These are phyloP conservation scores for Lerista edwardsae DNA, from an alignment of 2,797 vertebrate species.

Conservation along the genomic window DNA sequence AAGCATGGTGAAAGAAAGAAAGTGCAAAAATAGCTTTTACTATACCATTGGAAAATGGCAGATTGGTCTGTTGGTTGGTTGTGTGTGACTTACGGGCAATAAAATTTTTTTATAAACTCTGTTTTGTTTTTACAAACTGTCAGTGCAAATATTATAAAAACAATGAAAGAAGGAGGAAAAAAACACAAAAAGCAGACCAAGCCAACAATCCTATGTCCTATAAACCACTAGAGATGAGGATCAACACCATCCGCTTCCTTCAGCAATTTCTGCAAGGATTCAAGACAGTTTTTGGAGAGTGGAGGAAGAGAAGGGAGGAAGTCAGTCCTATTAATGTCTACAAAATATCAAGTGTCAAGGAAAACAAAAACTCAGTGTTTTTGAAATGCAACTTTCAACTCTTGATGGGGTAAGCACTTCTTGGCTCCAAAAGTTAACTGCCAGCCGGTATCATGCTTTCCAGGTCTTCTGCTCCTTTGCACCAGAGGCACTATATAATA, in stretches of 20 bases:
- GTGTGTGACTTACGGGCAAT: slow-evolving; percentile 63
- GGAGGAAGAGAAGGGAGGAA: slow-evolving; percentile 57
- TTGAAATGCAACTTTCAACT: slow-evolving; percentile 56
- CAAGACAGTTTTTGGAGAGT: slow-evolving; percentile 58
- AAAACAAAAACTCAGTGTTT: slow-evolving; percentile 42
- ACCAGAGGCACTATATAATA: slow-evolving; percentile 63
- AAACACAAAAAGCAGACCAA: slow-evolving; percentile 44
- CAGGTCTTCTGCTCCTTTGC: slow-evolving; percentile 38
- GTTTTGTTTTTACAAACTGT: slow-evolving; percentile 33
- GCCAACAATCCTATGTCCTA: slow-evolving; percentile 52
- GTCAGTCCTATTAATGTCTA: slow-evolving; percentile 16
- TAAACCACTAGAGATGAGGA: slow-evolving; percentile 36
- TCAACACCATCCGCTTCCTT: slow-evolving; percentile 66
- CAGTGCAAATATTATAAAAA: slow-evolving; percentile 55
- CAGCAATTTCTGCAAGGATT: slow-evolving; percentile 59
- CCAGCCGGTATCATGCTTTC: slow-evolving; percentile 46
- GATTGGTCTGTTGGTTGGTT: slow-evolving; percentile 70
- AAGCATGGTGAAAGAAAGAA: not conserved
- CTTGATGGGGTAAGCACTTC: slow-evolving; percentile 49
- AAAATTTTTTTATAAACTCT: slow-evolving; percentile 42
- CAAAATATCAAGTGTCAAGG: slow-evolving; percentile 35
- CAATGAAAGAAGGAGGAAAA: not conserved
- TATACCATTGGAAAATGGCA: not conserved
- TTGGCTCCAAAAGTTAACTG: slow-evolving; percentile 57
- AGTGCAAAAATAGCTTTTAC: not conserved